These are phyloP conservation scores for Myripristis jacobus DNA, from an alignment of 2,797 vertebrate genomes.

Conservation along the genomic window DNA sequence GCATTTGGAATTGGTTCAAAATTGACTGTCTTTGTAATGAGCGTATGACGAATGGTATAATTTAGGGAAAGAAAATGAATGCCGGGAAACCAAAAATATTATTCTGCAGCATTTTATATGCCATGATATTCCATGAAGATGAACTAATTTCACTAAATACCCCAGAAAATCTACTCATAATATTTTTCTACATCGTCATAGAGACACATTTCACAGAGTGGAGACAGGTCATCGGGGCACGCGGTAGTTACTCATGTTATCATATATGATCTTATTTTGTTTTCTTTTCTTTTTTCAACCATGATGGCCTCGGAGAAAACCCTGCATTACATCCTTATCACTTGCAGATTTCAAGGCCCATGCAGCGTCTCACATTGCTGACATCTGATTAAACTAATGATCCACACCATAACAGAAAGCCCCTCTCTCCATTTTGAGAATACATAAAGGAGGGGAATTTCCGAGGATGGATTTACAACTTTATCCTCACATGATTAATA, in stretches of 20 bases:
- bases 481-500: slow-evolving; percentile 85
- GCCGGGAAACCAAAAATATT: slow-evolving; percentile 80
- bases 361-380: slow-evolving; percentile 36
- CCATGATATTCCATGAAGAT: slow-evolving; percentile 77
- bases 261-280: slow-evolving; percentile 28
- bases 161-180: slow-evolving; percentile 66
- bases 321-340: slow-evolving; percentile 42
- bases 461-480: slow-evolving; percentile 83
- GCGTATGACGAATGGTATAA: slow-evolving; percentile 83
- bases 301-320: slow-evolving; percentile 15
- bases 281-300: slow-evolving; percentile 7
- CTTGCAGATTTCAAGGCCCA: slow-evolving; percentile 38
- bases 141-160: slow-evolving; percentile 79
- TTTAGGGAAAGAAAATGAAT: slow-evolving; percentile 82
- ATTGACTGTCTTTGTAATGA: slow-evolving; percentile 84
- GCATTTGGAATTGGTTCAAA: slow-evolving; percentile 81
- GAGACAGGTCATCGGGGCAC: slow-evolving; percentile 44
- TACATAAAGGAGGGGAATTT: slow-evolving; percentile 78
- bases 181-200: slow-evolving; percentile 54
- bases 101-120: slow-evolving; percentile 74
- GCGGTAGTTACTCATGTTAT: slow-evolving; percentile 24
- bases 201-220: slow-evolving; percentile 17
- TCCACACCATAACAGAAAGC: slow-evolving; percentile 26
- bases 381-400: slow-evolving; percentile 50
- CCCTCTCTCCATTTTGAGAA: slow-evolving; percentile 62